Base-by-base conservation (phyloP, 2,888 invertebrate species). In the Trichopoda pennipes region DNA sequence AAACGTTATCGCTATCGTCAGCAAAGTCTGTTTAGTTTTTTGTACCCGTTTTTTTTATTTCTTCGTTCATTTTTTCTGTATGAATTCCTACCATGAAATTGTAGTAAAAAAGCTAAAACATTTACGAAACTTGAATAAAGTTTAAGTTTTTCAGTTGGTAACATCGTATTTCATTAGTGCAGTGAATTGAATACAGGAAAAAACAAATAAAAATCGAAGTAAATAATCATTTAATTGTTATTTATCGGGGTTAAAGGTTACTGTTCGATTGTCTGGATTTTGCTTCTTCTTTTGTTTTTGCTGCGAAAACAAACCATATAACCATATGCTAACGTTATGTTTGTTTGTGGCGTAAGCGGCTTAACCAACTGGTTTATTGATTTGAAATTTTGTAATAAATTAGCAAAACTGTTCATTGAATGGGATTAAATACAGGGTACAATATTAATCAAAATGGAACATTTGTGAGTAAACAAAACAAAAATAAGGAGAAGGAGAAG, bases 241-340 rank as follows among this genome's bases (percentile, higher is more conserved):
- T 69, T 58, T 42, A 56, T 75, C 49, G 66, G 56, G 79, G 82
- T 79, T 76, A 79, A 82, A 79, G 79, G 82, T 82, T 76, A 68
- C 56, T 72, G 75, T 32, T 73, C 72, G 79, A 63, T 79, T 72
- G 61, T 23, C 17, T 21, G 10, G 0, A 35, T 28, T 42, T 55
- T 19, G 35, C 63, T 63, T 49, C n/a, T 14, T 53, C 17, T 49
- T 28, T 28, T 28, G 2, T 28, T 28, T 28, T 6, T 28, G 28
- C 28, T 2, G 6, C 6, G 28, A 6, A 2, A 28, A 38, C 1
- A 38, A 38, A 12, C 12, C 2, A 38, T 28, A 1, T 8, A 4
- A 8, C 28, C 1, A 28, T 28, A 28, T 4, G 12, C 38, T 12
- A 38, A 12, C 12, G 35, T 35, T 35, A 6, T 35, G 10, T 35